Percentiles rank a stretch among this genome's conserved stretches.
These are phyloP conservation scores for Rhagologus leucostigma DNA, from an alignment of 2,113 vertebrate genomes.

Conservation along the genomic window DNA sequence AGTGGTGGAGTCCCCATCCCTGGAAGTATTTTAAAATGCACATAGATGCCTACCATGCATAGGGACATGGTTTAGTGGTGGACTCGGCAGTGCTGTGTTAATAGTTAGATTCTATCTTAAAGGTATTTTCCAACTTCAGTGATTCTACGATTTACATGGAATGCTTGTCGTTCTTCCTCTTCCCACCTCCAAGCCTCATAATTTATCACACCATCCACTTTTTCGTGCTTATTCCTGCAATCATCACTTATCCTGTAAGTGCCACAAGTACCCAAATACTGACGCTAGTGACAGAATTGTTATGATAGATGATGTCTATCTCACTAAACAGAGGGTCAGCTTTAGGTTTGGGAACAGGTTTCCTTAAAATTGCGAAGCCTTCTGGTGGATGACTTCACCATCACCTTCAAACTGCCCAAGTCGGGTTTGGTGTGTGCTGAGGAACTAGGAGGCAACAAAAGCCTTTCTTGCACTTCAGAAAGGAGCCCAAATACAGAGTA, in stretches of 20 bases:
- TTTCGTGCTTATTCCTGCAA: neutral
- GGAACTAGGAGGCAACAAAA: neutral
- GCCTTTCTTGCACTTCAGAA: neutral
- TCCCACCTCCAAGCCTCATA: neutral
- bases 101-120: neutral
- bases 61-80: neutral
- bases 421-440: neutral
- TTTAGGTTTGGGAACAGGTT: neutral
- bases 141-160: neutral
- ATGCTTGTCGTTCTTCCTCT: neutral
- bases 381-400: neutral
- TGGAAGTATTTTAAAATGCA: neutral
- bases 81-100: neutral
- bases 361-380: neutral
- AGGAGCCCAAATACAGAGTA: neutral
- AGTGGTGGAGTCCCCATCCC: too few relatives aligned
- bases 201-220: neutral
- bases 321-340: neutral
- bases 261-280: neutral
- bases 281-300: neutral
- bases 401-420: neutral
- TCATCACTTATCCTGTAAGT: neutral
- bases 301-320: neutral
- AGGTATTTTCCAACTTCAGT: neutral
- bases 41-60: accelerated